Percentiles rank a stretch among this genome's conserved stretches.
phyloP scores from a whole-genome alignment of 2,888 invertebrate genomes.

The Sminthurides aquaticus region DNA sequence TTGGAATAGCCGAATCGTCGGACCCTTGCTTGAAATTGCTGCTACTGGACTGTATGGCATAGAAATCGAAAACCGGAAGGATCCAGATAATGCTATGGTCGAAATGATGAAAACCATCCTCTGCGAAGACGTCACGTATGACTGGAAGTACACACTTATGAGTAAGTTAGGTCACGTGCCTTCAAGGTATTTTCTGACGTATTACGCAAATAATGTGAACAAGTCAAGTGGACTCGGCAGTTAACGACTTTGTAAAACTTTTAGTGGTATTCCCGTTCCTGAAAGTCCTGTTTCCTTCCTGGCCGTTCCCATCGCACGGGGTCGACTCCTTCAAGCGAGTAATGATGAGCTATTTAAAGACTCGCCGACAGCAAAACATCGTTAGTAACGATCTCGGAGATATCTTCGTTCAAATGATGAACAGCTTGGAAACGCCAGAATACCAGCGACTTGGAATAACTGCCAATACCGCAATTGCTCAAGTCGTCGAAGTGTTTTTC shows the following conservation, averaged over 20 bases:
- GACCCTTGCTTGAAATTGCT: constrained; percentile 36
- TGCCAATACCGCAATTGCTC: constrained; percentile 31
- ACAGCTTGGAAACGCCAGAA: constrained; percentile 23
- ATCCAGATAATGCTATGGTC: constrained; percentile 38
- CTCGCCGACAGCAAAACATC: constrained; percentile 15
- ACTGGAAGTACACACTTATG: constrained; percentile 29
- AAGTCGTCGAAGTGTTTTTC: constrained; percentile 38
- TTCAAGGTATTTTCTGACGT: too few species aligned
- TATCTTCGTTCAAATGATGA: constrained; percentile 25
- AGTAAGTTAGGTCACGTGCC: constrained; percentile 23
- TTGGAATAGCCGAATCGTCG: constrained; percentile 27
- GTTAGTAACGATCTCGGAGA: constrained; percentile 24
- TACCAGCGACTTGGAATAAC: constrained; percentile 29
- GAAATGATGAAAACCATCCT: constrained; percentile 29
- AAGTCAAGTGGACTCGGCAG: too few species aligned
- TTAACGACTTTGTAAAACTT: too few species aligned
- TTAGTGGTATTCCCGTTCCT: constrained; percentile 21
- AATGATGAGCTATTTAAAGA: constrained; percentile 16
- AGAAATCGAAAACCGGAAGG: constrained; percentile 30
- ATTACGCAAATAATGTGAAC: too few species aligned
- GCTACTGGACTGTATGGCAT: constrained; percentile 32
- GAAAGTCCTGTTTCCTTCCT: constrained; percentile 23
- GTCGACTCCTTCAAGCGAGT: constrained; percentile 3
- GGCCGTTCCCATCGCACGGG: constrained; percentile 19
- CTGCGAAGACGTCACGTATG: constrained; percentile 27